Conservation (phyloP, 30 jellyfish, hydroid and myxozoan genomes). For the Hydractinia symbiolongicarpus region DNA sequence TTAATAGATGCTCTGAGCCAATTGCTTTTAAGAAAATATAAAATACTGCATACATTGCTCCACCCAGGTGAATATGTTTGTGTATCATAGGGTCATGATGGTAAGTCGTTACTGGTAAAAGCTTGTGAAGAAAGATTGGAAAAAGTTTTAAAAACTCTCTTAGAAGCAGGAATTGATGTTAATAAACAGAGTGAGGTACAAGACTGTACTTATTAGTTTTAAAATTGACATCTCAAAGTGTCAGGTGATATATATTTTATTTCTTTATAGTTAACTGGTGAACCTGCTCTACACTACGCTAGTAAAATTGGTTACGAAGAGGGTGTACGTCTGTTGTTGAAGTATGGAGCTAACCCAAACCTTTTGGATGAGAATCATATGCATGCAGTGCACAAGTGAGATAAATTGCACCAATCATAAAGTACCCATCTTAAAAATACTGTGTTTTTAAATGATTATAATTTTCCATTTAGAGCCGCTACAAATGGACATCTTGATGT, state of each 20-base stretch:
- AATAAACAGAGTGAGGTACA: constrained; percentile 50
- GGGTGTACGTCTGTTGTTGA: constrained; percentile 56
- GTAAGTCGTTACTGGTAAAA: constrained; percentile 47
- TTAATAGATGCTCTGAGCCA: too few species aligned
- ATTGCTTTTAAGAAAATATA: too few species aligned
- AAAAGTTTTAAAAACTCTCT: constrained; percentile 43
- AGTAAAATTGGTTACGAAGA: constrained; percentile 54
- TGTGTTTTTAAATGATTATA: not conserved
- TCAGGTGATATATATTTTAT: not conserved
- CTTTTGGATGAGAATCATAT: constrained; percentile 37
- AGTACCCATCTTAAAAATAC: not conserved
- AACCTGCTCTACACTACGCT: constrained; percentile 70
- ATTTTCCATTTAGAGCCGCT: constrained; percentile 53
- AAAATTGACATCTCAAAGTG: not conserved
- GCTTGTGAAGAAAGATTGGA: constrained; percentile 61
- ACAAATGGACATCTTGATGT: constrained; percentile 51
- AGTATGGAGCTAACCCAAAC: constrained; percentile 56
- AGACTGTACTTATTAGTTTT: not conserved
- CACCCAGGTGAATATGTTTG: too few species aligned
- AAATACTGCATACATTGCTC: too few species aligned
- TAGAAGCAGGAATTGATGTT: constrained; percentile 84
- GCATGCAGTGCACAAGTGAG: constrained; percentile 70
- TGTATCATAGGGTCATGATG: constrained; percentile 48
- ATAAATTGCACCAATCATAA: not conserved
- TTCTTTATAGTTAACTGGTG: constrained; percentile 44